These are phyloP conservation scores for Steatocranus sp. DNA, from an alignment of 2,797 vertebrate genomes.

Conservation along the genomic window DNA sequence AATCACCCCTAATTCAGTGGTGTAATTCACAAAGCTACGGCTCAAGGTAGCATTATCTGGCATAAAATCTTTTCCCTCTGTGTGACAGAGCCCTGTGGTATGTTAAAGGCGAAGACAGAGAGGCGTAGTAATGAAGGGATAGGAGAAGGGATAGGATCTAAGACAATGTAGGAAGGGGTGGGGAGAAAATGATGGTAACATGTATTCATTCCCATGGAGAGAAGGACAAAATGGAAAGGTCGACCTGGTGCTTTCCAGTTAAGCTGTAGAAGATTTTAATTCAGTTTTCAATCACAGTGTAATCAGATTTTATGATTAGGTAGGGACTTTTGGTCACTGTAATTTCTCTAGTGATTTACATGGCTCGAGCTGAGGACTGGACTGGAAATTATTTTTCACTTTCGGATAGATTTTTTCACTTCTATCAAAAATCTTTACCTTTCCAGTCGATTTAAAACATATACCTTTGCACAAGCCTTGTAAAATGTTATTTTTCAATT, in stretches of 20 bases:
- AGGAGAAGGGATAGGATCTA: conserved; percentile 19
- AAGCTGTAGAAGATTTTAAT: conserved; percentile 52
- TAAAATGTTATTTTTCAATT: neutral
- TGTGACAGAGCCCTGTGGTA: conserved; percentile 9
- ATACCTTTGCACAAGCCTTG: neutral
- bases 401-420: neutral
- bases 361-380: neutral
- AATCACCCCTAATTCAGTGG: conserved; percentile 49
- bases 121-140: conserved; percentile 32
- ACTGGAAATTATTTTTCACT: conserved; percentile 11
- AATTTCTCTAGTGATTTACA: conserved; percentile 57
- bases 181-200: conserved; percentile 32
- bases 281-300: conserved; percentile 59
- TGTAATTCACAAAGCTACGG: conserved; percentile 41
- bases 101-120: conserved; percentile 17
- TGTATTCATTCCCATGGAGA: conserved; percentile 33
- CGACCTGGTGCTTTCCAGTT: conserved; percentile 45
- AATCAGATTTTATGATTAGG: conserved; percentile 67
- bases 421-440: neutral
- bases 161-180: conserved; percentile 2
- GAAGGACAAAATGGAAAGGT: conserved; percentile 52
- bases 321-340: conserved; percentile 40
- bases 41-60: conserved; percentile 45
- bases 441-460: neutral
- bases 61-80: conserved; percentile 31